A percentile compares a stretch with the other conserved stretches of the same genome.
These are phyloP conservation scores for Climacteris rufus DNA, from an alignment of 2,113 vertebrate genomes.

Conservation along the genomic window DNA sequence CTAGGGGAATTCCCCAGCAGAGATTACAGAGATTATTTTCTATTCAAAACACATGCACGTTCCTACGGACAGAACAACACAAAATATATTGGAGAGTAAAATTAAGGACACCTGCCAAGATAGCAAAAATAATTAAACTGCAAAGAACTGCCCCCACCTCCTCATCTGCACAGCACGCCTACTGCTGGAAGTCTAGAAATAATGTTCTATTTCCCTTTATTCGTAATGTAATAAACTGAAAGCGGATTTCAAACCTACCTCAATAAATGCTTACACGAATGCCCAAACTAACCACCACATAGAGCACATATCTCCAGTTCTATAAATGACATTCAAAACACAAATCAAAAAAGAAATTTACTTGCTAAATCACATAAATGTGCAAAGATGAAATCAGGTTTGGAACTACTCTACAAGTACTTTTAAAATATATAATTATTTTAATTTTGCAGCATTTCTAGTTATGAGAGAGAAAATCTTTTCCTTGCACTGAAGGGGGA, in stretches of 20 bases:
- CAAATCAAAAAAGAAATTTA: neutral
- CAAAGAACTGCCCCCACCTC: neutral
- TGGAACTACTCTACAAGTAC: neutral
- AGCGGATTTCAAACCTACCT: neutral
- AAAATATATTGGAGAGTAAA: neutral
- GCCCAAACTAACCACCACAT: neutral
- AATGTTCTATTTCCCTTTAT: neutral
- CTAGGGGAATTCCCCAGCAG: conserved; percentile 19
- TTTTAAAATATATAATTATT: neutral
- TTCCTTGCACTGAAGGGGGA: neutral
- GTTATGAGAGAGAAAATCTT: neutral
- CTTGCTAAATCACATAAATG: neutral
- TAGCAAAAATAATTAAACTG: neutral
- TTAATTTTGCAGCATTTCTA: neutral
- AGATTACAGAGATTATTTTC: neutral
- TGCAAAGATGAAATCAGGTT: neutral
- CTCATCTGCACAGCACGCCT: neutral
- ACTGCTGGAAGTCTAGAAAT: neutral
- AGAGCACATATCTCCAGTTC: neutral
- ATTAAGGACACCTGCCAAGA: neutral
- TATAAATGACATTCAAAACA: neutral
- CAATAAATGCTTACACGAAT: neutral
- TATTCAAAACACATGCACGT: neutral
- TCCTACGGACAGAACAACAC: neutral
- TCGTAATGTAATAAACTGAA: neutral